Conservation (phyloP, 2,113 vertebrate species). For the Ptilorrhoa leucosticta region DNA sequence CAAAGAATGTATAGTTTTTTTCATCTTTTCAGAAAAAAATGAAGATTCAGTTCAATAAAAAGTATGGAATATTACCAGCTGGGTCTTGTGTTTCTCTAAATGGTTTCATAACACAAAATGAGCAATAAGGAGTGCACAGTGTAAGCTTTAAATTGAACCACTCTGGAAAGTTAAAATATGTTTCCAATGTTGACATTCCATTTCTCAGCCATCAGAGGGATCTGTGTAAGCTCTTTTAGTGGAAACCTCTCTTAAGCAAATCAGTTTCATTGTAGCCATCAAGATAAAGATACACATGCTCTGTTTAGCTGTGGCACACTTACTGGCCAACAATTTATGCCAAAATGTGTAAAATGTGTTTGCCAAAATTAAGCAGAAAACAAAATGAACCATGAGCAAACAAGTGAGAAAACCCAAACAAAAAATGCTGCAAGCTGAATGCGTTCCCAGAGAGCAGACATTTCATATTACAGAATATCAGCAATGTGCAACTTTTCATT, state of each 20-base stretch:
- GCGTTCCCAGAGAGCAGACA: background rate
- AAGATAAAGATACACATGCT: background rate
- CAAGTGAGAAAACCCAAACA: background rate
- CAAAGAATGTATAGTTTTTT: background rate
- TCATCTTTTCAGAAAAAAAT: background rate
- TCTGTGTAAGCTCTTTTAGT: background rate
- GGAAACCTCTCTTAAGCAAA: background rate
- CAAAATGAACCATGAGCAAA: background rate
- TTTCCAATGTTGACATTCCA: background rate
- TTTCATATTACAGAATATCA: background rate
- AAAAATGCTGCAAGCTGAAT: background rate
- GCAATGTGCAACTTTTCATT: background rate
- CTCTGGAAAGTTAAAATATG: conserved; percentile 50
- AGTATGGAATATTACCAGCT: background rate
- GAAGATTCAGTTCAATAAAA: conserved; percentile 4
- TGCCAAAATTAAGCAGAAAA: background rate
- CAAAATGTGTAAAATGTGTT: background rate
- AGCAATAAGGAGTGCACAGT: conserved; percentile 5
- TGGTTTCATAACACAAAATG: background rate
- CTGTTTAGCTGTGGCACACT: background rate
- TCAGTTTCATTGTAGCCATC: background rate
- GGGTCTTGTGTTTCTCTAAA: conserved; percentile 29
- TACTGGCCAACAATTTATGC: background rate
- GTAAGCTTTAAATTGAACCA: background rate
- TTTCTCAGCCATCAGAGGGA: background rate